Conservation (phyloP, 2,888 invertebrate genomes). For the Agrotis segetum region DNA sequence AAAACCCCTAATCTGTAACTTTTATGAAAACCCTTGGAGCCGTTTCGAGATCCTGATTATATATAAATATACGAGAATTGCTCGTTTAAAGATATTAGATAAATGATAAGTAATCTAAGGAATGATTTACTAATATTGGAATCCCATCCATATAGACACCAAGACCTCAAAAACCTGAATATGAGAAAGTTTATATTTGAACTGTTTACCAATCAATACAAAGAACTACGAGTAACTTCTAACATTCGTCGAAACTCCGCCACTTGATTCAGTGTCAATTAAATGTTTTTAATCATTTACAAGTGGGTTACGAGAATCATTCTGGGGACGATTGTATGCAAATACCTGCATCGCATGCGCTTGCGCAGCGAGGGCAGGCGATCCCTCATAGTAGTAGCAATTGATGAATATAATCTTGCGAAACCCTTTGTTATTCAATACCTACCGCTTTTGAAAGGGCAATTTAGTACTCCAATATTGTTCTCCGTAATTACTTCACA, state of each 20-base stretch:
- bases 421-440: conserved; percentile 57
- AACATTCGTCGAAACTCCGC: conserved; percentile 14
- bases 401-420: conserved; percentile 61
- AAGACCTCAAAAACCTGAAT: not conserved
- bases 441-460: conserved; percentile 46
- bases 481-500: conserved; percentile 47
- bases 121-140: not conserved
- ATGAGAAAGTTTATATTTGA: not conserved
- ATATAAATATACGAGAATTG: too few relatives aligned
- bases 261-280: conserved; percentile 43
- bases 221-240: not conserved
- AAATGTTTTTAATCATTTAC: conserved; percentile 60
- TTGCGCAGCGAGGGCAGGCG: conserved; percentile 65
- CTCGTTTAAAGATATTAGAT: too few relatives aligned
- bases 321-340: conserved; percentile 78
- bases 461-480: conserved; percentile 55
- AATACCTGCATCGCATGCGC: conserved; percentile 84
- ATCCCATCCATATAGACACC: not conserved
- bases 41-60: too few relatives aligned
- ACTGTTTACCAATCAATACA: not conserved
- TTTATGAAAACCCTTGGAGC: too few relatives aligned
- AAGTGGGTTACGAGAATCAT: conserved; percentile 77
- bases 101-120: not conserved
- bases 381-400: conserved; percentile 60
- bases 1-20: too few relatives aligned